Percentiles rank a stretch among this genome's conserved stretches.
Conservation (phyloP, 2,888 invertebrate species). For the Hypselothyrea guttata region DNA sequence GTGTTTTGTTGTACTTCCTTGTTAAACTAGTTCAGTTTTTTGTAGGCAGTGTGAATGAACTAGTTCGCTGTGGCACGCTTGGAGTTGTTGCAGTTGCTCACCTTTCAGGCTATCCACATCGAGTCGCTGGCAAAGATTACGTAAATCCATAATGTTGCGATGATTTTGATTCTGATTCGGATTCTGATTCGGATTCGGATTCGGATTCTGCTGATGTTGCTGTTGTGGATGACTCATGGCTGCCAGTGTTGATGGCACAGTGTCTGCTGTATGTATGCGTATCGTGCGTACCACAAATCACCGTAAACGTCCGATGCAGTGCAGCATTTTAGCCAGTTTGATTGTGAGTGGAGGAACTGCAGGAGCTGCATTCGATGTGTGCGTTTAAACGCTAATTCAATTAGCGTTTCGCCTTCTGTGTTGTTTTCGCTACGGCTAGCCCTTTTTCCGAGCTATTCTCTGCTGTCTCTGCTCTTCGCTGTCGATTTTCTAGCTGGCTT, state of each 20-base stretch:
- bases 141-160: constrained; percentile 74
- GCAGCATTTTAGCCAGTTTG: constrained; percentile 59
- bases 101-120: constrained; percentile 79
- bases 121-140: constrained; percentile 78
- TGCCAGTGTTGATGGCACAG: neutral
- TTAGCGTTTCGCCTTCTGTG: constrained; percentile 16
- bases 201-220: constrained; percentile 16
- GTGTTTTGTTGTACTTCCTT: neutral
- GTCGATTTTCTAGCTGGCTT: constrained; percentile 18
- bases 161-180: constrained; percentile 6
- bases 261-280: neutral
- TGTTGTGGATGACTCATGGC: constrained; percentile 21
- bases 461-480: neutral
- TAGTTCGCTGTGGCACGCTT: neutral
- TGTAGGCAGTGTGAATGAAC: neutral
- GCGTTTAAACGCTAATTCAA: constrained; percentile 42
- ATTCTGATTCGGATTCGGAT: constrained; percentile 9
- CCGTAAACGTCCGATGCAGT: constrained; percentile 60
- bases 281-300: constrained; percentile 15
- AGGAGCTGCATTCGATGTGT: constrained; percentile 18
- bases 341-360: constrained; percentile 17
- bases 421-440: neutral
- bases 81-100: constrained; percentile 39
- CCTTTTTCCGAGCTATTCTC: too few species aligned
- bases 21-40: neutral